Evolutionary conservation across 2,888 invertebrate species (phyloP), one percentile per base, ranked within the genome.

Genomic region (Nowickia ferox): DNA sequence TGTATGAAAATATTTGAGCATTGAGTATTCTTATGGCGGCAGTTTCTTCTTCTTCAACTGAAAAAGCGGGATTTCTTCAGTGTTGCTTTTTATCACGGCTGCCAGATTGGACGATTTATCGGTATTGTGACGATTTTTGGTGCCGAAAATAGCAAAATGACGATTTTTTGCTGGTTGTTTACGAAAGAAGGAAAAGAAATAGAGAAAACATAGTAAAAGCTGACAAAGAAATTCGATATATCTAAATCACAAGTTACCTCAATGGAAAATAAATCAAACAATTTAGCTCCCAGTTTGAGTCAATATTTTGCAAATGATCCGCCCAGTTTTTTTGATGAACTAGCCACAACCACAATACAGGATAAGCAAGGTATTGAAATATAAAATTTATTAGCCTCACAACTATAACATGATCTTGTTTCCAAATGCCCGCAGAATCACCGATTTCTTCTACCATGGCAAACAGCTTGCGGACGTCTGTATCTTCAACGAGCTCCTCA

Each of bases 291-390:
- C 1, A 87, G 79, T 48, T 88, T 93, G 42, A 93, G 93, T 89
- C 92, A 93, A 88, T 93, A 93, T 87, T 93, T 93, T 87, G 92
- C 91, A 6, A 92, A 92, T 88, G 92, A 93, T 90, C 92, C 93
- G 10, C 92, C 93, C 15, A 93, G 92, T 88, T 92, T 92, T 75
- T 93, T 93, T 87, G 93, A 93, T 90, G 92, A 93, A 88, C 84
- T 93, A 68, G 88, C 88, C n/a, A 68, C 55, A 13, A 6, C 81
- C 17, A 71, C 55, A 15, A 6, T 78, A 30, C 71, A 68, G 63
- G 85, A 84, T 76, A 74, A 65, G 10, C 46, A 68, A 66, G 82
- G 81, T 61, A 66, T n/a, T 57, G 17, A 42, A 5, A 44, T 10
- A 19, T n/a, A 44, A 22, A 40, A 19, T 19, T 1, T 8, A 51